Conservation (phyloP, 2,113 vertebrate genomes). For the Antechinus flavipes region DNA sequence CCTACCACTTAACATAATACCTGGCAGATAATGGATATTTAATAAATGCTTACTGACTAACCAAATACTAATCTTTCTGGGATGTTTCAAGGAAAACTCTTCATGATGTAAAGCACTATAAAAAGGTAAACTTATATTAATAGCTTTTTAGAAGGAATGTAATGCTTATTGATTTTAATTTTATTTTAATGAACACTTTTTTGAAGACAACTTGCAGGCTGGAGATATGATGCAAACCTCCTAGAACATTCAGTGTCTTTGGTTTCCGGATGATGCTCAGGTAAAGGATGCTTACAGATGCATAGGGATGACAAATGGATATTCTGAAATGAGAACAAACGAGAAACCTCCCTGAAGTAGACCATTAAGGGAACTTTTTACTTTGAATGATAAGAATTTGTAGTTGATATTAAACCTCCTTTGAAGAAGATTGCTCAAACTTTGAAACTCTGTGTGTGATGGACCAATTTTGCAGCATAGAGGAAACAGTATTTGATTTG, state of each 20-base stretch:
- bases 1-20: neutral
- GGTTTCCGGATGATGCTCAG: neutral
- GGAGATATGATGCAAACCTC: neutral
- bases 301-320: neutral
- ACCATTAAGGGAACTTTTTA: neutral
- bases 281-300: neutral
- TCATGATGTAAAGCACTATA: neutral
- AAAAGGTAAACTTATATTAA: neutral
- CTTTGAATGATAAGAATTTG: neutral
- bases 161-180: neutral
- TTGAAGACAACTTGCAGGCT: neutral
- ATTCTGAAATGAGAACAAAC: neutral
- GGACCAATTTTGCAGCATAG: neutral
- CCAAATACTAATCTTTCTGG: neutral
- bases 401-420: neutral
- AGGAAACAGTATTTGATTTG: no score
- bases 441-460: neutral
- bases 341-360: neutral
- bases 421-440: rapidly evolving
- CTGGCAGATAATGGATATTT: neutral
- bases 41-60: neutral
- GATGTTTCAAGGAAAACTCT: neutral
- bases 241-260: neutral
- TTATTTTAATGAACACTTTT: neutral
- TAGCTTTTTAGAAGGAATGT: neutral